phyloP scores from a whole-genome alignment of 1,140 invertebrate species.

The Coboldia fuscipes region DNA sequence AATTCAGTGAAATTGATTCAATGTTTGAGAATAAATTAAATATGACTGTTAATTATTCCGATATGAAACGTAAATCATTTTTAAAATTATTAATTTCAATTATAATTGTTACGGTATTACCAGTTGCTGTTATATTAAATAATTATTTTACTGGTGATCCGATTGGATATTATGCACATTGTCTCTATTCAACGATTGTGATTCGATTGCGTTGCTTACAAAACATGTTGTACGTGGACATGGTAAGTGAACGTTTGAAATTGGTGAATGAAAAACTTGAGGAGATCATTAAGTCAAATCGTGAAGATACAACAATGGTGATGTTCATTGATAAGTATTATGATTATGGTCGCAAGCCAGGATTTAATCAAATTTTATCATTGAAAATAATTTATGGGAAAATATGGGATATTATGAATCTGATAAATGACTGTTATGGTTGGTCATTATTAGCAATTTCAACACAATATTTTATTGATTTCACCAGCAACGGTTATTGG shows the following conservation, averaged over 20 bases:
- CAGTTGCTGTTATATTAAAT: background rate
- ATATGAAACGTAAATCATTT: background rate
- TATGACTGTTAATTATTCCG: background rate
- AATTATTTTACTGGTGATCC: background rate
- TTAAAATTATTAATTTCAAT: background rate
- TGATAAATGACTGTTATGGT: slow-evolving; percentile 4
- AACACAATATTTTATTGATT: slow-evolving; percentile 2
- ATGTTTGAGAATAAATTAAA: background rate
- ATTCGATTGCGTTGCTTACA: background rate
- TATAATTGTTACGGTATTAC: background rate
- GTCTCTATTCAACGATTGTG: background rate
- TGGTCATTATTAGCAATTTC: slow-evolving; percentile 3
- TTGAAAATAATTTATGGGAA: slow-evolving; percentile 3
- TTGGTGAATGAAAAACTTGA: background rate
- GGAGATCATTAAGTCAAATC: background rate
- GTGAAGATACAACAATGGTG: background rate
- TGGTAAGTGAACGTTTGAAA: background rate
- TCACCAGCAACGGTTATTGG: slow-evolving; percentile 2
- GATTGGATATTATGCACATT: background rate
- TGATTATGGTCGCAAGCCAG: background rate
- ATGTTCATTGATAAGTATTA: background rate
- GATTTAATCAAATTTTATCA: background rate
- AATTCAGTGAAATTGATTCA: background rate
- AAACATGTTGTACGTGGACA: background rate
- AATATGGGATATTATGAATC: slow-evolving; percentile 1